phyloP scores from a whole-genome alignment of 2,888 invertebrate species.

The Stenichneumon culpator region DNA sequence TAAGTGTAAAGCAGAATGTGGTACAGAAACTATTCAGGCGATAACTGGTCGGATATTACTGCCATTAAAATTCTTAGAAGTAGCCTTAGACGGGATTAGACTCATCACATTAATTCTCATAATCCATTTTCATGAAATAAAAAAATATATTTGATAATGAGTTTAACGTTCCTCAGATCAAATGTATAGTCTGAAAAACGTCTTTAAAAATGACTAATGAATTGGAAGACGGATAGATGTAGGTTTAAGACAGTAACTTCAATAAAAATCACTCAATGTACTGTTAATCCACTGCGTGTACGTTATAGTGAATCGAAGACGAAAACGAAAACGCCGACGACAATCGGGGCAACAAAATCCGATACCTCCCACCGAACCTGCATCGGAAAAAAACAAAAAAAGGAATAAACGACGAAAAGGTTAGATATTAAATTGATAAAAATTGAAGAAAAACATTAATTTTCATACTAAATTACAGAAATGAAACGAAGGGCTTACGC shows the following conservation, averaged over 20 bases:
- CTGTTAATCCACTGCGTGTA: neutral
- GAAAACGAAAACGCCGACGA: neutral
- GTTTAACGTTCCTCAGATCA: too few relatives aligned
- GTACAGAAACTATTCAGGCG: too few relatives aligned
- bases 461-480: neutral
- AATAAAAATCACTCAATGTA: neutral
- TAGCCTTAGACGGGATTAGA: too few relatives aligned
- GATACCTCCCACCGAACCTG: neutral
- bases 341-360: neutral
- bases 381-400: conserved; percentile 2
- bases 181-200: too few relatives aligned
- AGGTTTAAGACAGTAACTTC: neutral
- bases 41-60: too few relatives aligned
- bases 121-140: too few relatives aligned
- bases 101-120: too few relatives aligned
- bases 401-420: conserved; percentile 8
- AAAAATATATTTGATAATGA: too few relatives aligned
- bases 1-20: too few relatives aligned
- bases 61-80: too few relatives aligned
- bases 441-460: neutral
- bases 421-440: neutral
- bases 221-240: too few relatives aligned
- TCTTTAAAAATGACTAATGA: too few relatives aligned
- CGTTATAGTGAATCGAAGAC: neutral
- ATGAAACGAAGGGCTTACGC: neutral